Evolutionary conservation across 2,113 vertebrate species (phyloP).

Genomic region (Clupea harengus): DNA sequence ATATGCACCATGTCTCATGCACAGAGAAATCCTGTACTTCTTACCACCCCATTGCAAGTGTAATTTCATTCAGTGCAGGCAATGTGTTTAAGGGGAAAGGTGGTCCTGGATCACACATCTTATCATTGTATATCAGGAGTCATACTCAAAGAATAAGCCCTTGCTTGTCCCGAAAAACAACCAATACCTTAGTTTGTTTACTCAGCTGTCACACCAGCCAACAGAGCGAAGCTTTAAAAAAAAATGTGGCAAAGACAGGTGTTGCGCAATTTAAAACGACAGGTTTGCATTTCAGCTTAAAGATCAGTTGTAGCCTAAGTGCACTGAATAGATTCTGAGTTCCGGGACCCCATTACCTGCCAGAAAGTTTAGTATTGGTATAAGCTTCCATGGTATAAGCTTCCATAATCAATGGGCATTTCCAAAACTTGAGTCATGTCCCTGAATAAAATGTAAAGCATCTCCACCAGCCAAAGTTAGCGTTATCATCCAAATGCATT

Average conservation of each 20-base stretch:
- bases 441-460: no score
- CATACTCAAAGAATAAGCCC: no score
- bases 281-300: background rate
- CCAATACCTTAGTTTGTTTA: background rate
- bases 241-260: background rate
- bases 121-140: background rate
- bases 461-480: no score
- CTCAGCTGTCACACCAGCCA: background rate
- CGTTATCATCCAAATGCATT: no score
- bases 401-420: background rate
- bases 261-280: background rate
- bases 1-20: slow-evolving; percentile 49
- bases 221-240: background rate
- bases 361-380: background rate
- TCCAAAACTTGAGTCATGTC: background rate
- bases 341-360: slow-evolving; percentile 56
- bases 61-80: slow-evolving; percentile 42
- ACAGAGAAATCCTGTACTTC: background rate
- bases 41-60: slow-evolving; percentile 40
- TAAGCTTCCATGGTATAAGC: background rate
- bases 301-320: no score
- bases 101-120: slow-evolving; percentile 57
- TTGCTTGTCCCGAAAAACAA: no score
- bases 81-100: slow-evolving; percentile 37
- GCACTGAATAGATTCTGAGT: slow-evolving; percentile 22